Conservation (phyloP, 2,113 vertebrate genomes). For the Chaetops frenatus region DNA sequence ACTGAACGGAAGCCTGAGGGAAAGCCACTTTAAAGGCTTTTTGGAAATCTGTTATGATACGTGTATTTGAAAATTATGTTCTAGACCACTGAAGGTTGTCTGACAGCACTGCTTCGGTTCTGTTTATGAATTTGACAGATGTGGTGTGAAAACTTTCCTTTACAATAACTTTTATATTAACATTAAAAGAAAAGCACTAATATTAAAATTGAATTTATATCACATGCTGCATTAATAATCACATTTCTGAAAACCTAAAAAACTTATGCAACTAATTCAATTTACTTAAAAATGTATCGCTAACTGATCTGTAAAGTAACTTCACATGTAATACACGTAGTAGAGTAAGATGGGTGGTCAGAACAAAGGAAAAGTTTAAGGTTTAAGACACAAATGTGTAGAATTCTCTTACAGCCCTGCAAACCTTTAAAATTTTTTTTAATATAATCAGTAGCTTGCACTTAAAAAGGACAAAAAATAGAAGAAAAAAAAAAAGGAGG, state of each 20-base stretch:
- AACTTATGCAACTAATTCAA: not conserved
- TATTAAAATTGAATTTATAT: not conserved
- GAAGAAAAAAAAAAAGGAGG: rapidly evolving
- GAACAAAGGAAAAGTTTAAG: not conserved
- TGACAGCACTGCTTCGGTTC: not conserved
- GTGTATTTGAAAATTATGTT: not conserved
- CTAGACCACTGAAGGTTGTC: not conserved
- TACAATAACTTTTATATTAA: not conserved
- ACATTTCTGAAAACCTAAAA: not conserved
- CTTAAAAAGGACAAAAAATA: not conserved
- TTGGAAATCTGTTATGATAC: not conserved
- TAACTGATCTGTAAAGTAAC: not conserved
- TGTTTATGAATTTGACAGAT: not conserved
- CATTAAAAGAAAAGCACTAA: not conserved
- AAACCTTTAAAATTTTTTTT: not conserved
- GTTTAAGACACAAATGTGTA: not conserved
- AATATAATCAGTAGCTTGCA: not conserved
- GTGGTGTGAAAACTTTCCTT: not conserved
- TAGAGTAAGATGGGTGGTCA: not conserved
- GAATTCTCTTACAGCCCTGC: not conserved
- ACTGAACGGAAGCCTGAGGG: not conserved
- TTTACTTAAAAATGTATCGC: not conserved
- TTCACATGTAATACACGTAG: not conserved
- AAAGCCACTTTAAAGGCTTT: not conserved
- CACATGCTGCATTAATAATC: not conserved